Evolutionary conservation across 30 jellyfish, hydroid and myxozoan genomes (phyloP).

Genomic region (Rhopilema esculentum): DNA sequence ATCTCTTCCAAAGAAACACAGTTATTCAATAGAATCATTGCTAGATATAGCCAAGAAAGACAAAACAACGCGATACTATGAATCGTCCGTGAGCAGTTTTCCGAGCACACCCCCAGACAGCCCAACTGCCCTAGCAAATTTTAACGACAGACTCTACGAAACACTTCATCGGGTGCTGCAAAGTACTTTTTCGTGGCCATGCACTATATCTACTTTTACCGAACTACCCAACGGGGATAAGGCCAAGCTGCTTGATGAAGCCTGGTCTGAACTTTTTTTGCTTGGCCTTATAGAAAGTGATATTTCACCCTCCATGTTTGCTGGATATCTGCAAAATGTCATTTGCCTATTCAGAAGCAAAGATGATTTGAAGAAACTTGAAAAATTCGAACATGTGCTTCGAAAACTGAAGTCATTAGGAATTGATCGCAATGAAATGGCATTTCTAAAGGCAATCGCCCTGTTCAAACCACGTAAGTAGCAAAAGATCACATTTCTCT

Average conservation of each 20-base stretch:
- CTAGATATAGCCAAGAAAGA: constrained; percentile 82
- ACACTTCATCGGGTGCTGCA: constrained; percentile 62
- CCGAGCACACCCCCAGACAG: constrained; percentile 82
- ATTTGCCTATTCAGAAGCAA: constrained; percentile 32
- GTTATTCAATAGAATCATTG: constrained; percentile 88
- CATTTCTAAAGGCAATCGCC: constrained; percentile 85
- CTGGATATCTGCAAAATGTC: constrained; percentile 56
- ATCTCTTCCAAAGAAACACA: constrained; percentile 65
- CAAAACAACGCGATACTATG: constrained; percentile 29
- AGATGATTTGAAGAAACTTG: constrained; percentile 51
- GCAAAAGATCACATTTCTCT: background rate
- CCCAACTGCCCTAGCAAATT: constrained; percentile 53
- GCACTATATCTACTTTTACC: constrained; percentile 74
- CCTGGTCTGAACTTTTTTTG: constrained; percentile 82
- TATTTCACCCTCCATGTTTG: constrained; percentile 60
- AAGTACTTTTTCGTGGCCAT: constrained; percentile 69
- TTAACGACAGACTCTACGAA: constrained; percentile 62
- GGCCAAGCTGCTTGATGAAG: constrained; percentile 73
- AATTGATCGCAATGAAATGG: constrained; percentile 85
- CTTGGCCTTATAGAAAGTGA: constrained; percentile 66
- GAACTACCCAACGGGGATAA: constrained; percentile 82
- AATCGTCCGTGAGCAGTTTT: constrained; percentile 6
- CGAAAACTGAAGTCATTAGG: constrained; percentile 64
- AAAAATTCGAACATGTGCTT: constrained; percentile 60
- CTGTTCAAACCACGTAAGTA: constrained; percentile 88